These are phyloP conservation scores for Oryzias sinensis DNA, from an alignment of 2,797 vertebrate genomes.

Conservation along the genomic window DNA sequence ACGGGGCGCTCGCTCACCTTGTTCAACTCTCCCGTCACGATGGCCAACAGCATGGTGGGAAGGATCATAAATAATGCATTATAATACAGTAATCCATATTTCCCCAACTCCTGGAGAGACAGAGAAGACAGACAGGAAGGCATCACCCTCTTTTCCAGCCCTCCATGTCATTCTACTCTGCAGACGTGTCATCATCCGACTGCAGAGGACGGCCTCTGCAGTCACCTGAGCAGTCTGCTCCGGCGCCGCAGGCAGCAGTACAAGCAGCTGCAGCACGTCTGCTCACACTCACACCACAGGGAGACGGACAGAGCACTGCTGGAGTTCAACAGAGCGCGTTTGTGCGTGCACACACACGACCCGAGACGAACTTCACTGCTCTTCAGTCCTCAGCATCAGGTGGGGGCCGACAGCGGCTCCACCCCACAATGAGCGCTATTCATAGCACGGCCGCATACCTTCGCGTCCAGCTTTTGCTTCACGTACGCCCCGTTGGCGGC, in stretches of 20 bases:
- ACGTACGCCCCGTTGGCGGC: constrained; percentile 96
- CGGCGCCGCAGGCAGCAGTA: constrained; percentile 25
- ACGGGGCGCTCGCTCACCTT: constrained; percentile 77
- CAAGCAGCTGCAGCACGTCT: constrained; percentile 4
- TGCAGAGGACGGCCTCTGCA: no score
- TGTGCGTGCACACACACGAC: no score
- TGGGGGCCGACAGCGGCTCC: constrained; percentile 34
- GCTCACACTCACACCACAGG: no score
- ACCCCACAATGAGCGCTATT: constrained; percentile 55
- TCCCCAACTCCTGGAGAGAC: constrained; percentile 86
- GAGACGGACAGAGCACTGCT: no score
- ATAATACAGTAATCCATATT: constrained; percentile 94
- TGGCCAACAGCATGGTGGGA: constrained; percentile 86
- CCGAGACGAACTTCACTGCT: no score
- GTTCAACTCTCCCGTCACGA: constrained; percentile 87
- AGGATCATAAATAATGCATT: constrained; percentile 96
- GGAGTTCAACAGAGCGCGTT: no score
- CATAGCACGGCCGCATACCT: constrained; percentile 79
- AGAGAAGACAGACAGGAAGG: constrained; percentile 11
- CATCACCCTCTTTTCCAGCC: no score
- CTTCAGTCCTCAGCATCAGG: constrained; percentile 12
- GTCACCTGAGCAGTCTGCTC: constrained; percentile 10
- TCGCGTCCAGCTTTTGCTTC: constrained; percentile 97
- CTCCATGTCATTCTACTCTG: constrained; percentile 3
- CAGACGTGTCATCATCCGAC: constrained; percentile 33